These are phyloP conservation scores for Cyclophora albipunctata DNA, from an alignment of 2,888 invertebrate species.

Conservation along the genomic window DNA sequence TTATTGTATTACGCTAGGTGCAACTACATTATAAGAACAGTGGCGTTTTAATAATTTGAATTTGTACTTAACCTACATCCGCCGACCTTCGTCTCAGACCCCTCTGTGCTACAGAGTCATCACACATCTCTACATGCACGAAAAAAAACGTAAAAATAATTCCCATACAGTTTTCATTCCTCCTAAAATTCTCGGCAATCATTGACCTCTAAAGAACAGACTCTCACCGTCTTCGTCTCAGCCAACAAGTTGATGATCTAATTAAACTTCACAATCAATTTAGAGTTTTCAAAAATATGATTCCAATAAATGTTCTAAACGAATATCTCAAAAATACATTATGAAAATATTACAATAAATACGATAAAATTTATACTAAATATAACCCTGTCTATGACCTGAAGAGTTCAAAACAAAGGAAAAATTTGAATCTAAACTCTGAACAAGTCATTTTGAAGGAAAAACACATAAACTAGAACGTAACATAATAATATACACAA, in stretches of 20 bases:
- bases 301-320: slow-evolving; percentile 71
- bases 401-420: slow-evolving; percentile 66
- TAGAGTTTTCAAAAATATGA: slow-evolving; percentile 72
- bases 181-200: slow-evolving; percentile 19
- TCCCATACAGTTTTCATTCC: slow-evolving; percentile 13
- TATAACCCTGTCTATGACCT: slow-evolving; percentile 77
- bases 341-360: slow-evolving; percentile 74
- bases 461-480: slow-evolving; percentile 24
- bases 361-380: slow-evolving; percentile 76
- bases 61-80: slow-evolving; percentile 72
- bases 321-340: slow-evolving; percentile 74
- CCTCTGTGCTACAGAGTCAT: not conserved
- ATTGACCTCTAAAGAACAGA: slow-evolving; percentile 13
- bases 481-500: not conserved
- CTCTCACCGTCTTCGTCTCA: slow-evolving; percentile 18
- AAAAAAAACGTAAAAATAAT: slow-evolving; percentile 20
- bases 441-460: slow-evolving; percentile 62
- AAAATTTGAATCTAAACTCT: slow-evolving; percentile 59
- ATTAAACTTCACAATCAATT: slow-evolving; percentile 60
- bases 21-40: slow-evolving; percentile 75
- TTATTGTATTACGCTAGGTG: slow-evolving; percentile 74
- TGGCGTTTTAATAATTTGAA: slow-evolving; percentile 71
- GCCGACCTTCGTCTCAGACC: slow-evolving; percentile 45
- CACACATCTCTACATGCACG: slow-evolving; percentile 39
- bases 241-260: slow-evolving; percentile 59